Evolutionary conservation across 2,888 invertebrate genomes (phyloP).

Genomic region (Augiades crinisus): DNA sequence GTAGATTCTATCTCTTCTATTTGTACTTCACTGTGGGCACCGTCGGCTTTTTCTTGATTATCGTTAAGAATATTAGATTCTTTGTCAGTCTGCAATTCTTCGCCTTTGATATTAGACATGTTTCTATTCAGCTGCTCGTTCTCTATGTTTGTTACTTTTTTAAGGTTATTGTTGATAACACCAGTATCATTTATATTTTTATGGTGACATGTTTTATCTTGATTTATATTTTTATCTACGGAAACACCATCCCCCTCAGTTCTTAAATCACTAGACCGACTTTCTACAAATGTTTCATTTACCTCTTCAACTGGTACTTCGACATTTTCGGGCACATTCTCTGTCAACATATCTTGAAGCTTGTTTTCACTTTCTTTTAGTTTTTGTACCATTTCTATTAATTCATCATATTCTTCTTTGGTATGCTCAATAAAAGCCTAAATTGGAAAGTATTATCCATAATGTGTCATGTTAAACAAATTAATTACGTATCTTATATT

Average conservation of each 20-base stretch:
- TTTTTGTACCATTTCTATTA: slow-evolving; percentile 85
- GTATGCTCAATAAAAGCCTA: slow-evolving; percentile 78
- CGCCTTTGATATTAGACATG: slow-evolving; percentile 48
- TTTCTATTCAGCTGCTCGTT: slow-evolving; percentile 73
- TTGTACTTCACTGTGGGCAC: slow-evolving; percentile 32
- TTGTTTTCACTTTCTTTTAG: slow-evolving; percentile 86
- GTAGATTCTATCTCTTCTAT: slow-evolving; percentile 48
- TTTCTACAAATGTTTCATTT: slow-evolving; percentile 30
- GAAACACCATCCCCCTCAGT: slow-evolving; percentile 20
- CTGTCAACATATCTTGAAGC: slow-evolving; percentile 78
- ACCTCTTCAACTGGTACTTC: slow-evolving; percentile 57
- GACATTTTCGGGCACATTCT: slow-evolving; percentile 57
- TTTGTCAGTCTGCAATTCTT: slow-evolving; percentile 41
- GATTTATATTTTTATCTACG: slow-evolving; percentile 34
- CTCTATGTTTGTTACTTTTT: slow-evolving; percentile 71
- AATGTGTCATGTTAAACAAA: not conserved
- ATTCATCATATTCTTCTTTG: slow-evolving; percentile 81
- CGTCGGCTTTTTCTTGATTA: slow-evolving; percentile 32
- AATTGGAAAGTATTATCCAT: slow-evolving; percentile 45
- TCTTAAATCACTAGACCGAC: slow-evolving; percentile 8
- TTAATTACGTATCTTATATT: slow-evolving; percentile 33
- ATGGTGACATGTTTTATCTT: slow-evolving; percentile 44
- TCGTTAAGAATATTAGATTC: slow-evolving; percentile 39
- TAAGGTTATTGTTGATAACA: slow-evolving; percentile 52
- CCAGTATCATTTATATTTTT: slow-evolving; percentile 49